Percentiles rank a stretch among this genome's conserved stretches.
Evolutionary conservation across 1,140 invertebrate genomes (phyloP).

Genomic region (Listronotus oregonensis): DNA sequence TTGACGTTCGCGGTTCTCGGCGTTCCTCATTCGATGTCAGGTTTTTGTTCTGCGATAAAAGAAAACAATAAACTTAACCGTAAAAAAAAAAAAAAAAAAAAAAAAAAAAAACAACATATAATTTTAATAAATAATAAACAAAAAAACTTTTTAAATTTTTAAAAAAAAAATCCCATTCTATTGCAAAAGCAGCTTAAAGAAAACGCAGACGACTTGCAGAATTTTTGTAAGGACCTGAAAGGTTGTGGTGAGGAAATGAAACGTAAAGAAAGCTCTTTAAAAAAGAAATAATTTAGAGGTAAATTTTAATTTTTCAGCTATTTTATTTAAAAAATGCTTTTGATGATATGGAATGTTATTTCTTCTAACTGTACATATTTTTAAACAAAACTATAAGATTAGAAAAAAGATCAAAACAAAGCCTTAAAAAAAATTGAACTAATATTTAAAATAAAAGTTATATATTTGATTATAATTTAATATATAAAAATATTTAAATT

Average conservation of each 20-base stretch:
- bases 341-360: not conserved
- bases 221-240: slow-evolving; percentile 76
- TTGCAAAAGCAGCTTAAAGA: slow-evolving; percentile 72
- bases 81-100: no score
- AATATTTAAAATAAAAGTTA: no score
- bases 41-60: no score
- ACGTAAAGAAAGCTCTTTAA: slow-evolving; percentile 72
- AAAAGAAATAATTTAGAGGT: slow-evolving; percentile 53
- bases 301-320: slow-evolving; percentile 16
- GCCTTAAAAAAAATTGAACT: slow-evolving; percentile 47
- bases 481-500: no score
- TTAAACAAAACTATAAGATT: not conserved
- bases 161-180: slow-evolving; percentile 59
- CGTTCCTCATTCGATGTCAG: no score
- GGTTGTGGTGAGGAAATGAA: slow-evolving; percentile 86
- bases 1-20: no score
- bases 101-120: no score
- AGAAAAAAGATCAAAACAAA: slow-evolving; percentile 5
- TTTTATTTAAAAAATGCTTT: slow-evolving; percentile 56
- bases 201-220: slow-evolving; percentile 74
- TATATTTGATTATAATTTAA: no score
- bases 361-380: not conserved
- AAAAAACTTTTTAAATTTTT: no score
- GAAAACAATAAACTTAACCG: no score
- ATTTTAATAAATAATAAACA: no score